A percentile compares a stretch with the other conserved stretches of the same genome.
phyloP scores from a whole-genome alignment of 2,113 vertebrate genomes.

The Sinocyclocheilus anophthalmus region DNA sequence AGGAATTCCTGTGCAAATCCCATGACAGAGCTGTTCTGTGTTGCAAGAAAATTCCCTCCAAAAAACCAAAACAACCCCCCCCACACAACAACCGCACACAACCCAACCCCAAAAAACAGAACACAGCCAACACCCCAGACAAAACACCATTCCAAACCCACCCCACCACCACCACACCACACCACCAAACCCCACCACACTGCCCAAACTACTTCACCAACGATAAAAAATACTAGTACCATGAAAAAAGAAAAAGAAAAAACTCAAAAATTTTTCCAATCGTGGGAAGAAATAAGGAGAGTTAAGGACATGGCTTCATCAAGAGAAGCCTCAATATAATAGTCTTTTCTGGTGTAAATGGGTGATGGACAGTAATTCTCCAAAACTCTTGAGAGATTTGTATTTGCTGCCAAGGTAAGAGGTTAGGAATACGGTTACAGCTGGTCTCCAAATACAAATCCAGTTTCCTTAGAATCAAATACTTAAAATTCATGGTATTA shows the following conservation, averaged over 20 bases:
- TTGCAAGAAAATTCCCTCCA: background rate
- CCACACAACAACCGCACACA: no score
- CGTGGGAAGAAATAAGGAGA: background rate
- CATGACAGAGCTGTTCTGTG: constrained; percentile 12
- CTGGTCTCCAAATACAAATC: background rate
- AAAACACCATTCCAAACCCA: no score
- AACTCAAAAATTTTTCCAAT: no score
- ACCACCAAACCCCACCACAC: no score
- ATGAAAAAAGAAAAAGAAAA: no score
- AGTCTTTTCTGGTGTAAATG: background rate
- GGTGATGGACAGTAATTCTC: background rate
- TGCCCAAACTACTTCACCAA: no score
- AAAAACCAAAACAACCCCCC: no score
- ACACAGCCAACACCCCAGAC: no score
- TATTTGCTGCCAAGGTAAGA: background rate
- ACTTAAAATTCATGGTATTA: background rate
- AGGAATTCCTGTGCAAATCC: constrained; percentile 29
- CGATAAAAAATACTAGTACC: no score
- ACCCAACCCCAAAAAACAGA: no score
- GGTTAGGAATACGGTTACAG: background rate
- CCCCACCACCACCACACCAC: no score
- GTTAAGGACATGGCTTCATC: background rate
- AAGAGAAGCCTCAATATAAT: background rate
- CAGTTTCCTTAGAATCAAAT: background rate
- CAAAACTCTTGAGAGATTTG: background rate